Conservation (phyloP, 2,113 vertebrate genomes). For the Vidua chalybeata region DNA sequence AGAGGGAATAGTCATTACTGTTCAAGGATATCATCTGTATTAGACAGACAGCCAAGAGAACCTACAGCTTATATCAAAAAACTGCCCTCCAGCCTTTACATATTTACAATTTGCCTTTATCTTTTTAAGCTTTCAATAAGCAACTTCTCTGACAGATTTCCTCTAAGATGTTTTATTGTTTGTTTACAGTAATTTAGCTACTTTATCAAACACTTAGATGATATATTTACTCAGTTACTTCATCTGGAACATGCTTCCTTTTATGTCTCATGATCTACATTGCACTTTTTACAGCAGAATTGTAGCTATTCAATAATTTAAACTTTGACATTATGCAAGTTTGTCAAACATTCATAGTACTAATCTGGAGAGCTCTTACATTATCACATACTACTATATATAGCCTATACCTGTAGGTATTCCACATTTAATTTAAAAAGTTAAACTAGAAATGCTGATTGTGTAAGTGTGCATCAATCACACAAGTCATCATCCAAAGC, state of each 20-base stretch:
- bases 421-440: neutral
- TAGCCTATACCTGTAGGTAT: neutral
- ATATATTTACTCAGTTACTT: constrained; percentile 30
- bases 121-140: neutral
- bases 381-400: neutral
- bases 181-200: constrained; percentile 37
- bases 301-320: constrained; percentile 41
- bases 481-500: neutral
- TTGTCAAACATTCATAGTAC: neutral
- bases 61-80: neutral
- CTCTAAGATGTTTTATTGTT: neutral
- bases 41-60: neutral
- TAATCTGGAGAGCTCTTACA: neutral
- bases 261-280: constrained; percentile 17
- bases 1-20: neutral
- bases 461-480: neutral
- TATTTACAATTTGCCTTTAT: constrained; percentile 8
- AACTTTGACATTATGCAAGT: neutral
- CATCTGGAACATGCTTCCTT: neutral
- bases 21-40: neutral
- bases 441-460: neutral
- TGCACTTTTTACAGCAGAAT: neutral
- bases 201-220: neutral
- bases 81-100: neutral
- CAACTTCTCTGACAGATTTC: neutral